These are phyloP conservation scores for Plecturocebus donacophilus DNA, from an alignment of 2,113 vertebrate species.

Conservation along the genomic window DNA sequence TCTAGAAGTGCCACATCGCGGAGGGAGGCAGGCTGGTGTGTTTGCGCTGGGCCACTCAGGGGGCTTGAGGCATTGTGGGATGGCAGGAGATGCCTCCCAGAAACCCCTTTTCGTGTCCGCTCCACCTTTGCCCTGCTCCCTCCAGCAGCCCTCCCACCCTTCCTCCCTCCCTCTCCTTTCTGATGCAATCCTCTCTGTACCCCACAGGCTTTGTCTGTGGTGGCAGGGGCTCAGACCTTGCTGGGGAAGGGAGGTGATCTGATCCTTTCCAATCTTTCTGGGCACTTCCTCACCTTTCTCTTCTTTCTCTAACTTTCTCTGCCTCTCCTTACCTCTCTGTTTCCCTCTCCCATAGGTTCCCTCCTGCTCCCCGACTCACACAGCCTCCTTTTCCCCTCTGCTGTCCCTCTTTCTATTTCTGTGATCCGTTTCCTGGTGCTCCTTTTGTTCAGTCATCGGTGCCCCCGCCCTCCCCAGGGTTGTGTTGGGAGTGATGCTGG, in stretches of 20 bases:
- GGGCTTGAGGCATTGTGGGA: conserved; percentile 72
- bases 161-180: background rate
- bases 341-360: background rate
- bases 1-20: background rate
- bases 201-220: background rate
- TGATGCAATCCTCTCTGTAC: background rate
- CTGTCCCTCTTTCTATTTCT: background rate
- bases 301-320: background rate
- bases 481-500: background rate
- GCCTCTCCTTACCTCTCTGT: background rate
- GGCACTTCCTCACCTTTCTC: background rate
- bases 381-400: background rate
- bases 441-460: background rate
- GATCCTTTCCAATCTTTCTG: background rate
- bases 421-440: background rate
- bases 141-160: background rate
- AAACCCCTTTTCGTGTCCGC: background rate
- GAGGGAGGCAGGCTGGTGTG: conserved; percentile 11
- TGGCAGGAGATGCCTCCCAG: background rate
- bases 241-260: background rate
- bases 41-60: conserved; percentile 76
- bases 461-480: background rate
- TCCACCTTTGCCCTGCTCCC: background rate
- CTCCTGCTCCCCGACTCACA: background rate
- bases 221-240: background rate